Conservation (phyloP, 2,888 invertebrate species). For the Acanthosepion lycidas region DNA sequence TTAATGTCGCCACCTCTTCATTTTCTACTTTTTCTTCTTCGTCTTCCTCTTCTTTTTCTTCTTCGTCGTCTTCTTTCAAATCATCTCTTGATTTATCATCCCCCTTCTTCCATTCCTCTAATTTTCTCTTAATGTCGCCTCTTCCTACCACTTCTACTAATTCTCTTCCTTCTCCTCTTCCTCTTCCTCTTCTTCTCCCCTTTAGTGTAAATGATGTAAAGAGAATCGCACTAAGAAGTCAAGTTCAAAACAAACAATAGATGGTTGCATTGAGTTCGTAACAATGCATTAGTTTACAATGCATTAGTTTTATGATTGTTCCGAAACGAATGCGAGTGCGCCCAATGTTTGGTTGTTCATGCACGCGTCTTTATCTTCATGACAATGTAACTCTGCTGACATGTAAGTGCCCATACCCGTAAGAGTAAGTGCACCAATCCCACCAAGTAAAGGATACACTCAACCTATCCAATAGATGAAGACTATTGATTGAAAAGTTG, state of each 20-base stretch:
- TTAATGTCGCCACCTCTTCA: too few relatives aligned
- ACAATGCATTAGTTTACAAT: not conserved
- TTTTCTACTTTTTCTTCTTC: too few relatives aligned
- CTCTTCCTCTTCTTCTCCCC: not conserved
- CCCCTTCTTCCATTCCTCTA: too few relatives aligned
- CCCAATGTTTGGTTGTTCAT: too few relatives aligned
- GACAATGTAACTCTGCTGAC: too few relatives aligned
- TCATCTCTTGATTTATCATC: too few relatives aligned
- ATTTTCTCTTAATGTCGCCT: too few relatives aligned
- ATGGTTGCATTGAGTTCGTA: not conserved
- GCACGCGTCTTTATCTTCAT: too few relatives aligned
- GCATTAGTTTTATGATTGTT: not conserved
- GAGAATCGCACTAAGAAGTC: not conserved
- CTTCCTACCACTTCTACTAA: not conserved
- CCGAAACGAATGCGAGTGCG: not conserved
- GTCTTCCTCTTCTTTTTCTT: too few relatives aligned
- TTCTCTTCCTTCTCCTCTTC: not conserved
- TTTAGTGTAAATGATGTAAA: not conserved
- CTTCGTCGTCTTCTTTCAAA: too few relatives aligned
- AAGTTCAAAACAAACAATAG: not conserved
- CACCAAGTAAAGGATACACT: not conserved
- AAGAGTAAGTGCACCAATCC: not conserved
- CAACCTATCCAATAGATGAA: not conserved
- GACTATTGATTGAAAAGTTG: not conserved
- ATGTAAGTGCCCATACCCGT: not conserved